Evolutionary conservation across 2,797 vertebrate species (phyloP).

Genomic region (Prionace glauca): DNA sequence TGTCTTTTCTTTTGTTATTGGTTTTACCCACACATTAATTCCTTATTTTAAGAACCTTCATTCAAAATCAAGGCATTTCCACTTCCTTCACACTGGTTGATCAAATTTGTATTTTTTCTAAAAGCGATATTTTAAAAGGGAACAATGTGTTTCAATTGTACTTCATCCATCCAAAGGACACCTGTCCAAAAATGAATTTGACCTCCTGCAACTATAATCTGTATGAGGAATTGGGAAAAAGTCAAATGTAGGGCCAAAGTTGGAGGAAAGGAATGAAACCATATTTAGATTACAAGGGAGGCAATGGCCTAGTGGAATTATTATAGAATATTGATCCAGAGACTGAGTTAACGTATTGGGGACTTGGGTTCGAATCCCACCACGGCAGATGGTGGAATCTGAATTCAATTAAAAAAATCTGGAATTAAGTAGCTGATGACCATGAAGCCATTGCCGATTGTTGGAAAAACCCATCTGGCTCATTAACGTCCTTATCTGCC

Average conservation of each 20-base stretch:
- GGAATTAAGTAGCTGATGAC: no score
- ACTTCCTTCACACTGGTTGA: background rate
- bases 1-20: background rate
- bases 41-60: background rate
- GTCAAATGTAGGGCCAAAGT: background rate
- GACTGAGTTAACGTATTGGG: no score
- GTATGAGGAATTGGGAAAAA: background rate
- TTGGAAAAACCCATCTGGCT: no score
- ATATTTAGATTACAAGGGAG: background rate
- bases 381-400: no score
- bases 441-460: no score
- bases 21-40: background rate
- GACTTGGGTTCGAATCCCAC: no score
- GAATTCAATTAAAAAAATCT: no score
- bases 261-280: background rate
- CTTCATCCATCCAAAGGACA: background rate
- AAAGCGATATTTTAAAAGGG: background rate
- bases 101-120: background rate
- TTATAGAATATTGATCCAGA: no score
- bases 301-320: no score
- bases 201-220: background rate
- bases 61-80: background rate
- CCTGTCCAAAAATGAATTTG: background rate
- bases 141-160: background rate
- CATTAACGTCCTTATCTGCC: no score